Conservation (phyloP, 2,888 invertebrate species). For the Chesias legatella region DNA sequence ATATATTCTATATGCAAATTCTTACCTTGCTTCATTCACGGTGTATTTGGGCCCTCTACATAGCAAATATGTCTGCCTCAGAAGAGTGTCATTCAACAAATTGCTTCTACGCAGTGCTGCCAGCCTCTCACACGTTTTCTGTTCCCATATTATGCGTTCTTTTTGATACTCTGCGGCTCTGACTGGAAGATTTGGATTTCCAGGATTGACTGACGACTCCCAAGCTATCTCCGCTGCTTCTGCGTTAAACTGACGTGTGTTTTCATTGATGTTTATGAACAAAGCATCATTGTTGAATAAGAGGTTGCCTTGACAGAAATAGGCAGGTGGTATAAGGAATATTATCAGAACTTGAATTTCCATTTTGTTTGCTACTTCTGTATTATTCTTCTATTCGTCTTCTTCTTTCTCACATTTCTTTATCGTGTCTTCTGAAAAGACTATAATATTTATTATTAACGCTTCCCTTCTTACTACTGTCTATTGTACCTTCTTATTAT, state of each 20-base stretch:
- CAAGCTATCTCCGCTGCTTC: slow-evolving; percentile 62
- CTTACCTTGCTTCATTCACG: slow-evolving; percentile 76
- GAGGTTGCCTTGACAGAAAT: slow-evolving; percentile 31
- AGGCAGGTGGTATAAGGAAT: slow-evolving; percentile 5
- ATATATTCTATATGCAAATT: slow-evolving; percentile 8
- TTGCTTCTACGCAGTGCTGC: slow-evolving; percentile 36
- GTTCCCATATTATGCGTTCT: slow-evolving; percentile 53
- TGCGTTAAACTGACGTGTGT: slow-evolving; percentile 48
- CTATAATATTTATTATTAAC: too few species aligned
- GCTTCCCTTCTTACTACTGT: too few species aligned
- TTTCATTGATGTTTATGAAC: slow-evolving; percentile 54
- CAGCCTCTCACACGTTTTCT: slow-evolving; percentile 45
- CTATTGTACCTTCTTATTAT: too few species aligned
- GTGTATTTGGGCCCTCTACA: slow-evolving; percentile 83
- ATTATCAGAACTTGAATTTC: slow-evolving; percentile 6
- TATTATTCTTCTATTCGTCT: too few species aligned
- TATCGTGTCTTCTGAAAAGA: too few species aligned
- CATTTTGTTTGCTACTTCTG: slow-evolving; percentile 20
- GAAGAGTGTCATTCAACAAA: slow-evolving; percentile 55
- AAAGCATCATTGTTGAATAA: slow-evolving; percentile 37
- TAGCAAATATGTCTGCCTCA: slow-evolving; percentile 79
- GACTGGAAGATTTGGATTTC: slow-evolving; percentile 37
- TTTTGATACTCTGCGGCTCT: slow-evolving; percentile 47
- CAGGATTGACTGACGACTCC: slow-evolving; percentile 54
- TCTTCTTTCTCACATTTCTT: too few species aligned